Base-by-base conservation (phyloP, 2,888 invertebrate species). In the Helobdella robusta region DNA sequence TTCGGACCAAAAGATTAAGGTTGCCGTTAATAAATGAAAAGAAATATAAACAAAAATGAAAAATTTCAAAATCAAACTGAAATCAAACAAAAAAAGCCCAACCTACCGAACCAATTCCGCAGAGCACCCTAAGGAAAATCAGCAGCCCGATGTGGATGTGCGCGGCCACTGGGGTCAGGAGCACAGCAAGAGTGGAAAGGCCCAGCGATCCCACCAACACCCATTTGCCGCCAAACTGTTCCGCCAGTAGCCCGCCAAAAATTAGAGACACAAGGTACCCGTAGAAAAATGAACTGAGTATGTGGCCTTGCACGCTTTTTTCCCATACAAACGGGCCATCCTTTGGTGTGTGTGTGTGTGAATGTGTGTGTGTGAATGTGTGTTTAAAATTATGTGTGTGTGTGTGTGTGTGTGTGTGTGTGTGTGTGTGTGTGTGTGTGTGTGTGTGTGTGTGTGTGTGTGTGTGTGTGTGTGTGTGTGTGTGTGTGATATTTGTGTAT, bases 251-350 rank as follows among this genome's bases (percentile, higher is more conserved):
- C 1, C 75, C 75, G 25, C 72, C 76, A 30, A 76, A 72, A 50
- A 81, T 73, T 71, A 79, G 79, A 72, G 69, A 74, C 50, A 75
- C 68, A 50, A 79, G 69, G 71, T 81, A 82, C 36, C 81, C 81
- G 72, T 83, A 84, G 76, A 83, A 85, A 73, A 84, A 83, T 2
- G 82, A 79, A 5, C 83, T 82, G 2, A 84, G 76, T 58, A 85
- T 75, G 0, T 76, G 72, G 25, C 84, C 82, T 72, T 84, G 82
- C 20, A 79, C 76, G 5, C 76, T 74, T 65, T 83, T 83, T 36
- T 79, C 77, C 85, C 85, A 85, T 0, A 77, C 75, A 66, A 84
- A 81, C 67, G 82, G 82, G 5, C 75, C 74, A 58, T 73, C 73
- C 73, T 74, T n/a, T n/a, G n/a, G n/a, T n/a, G n/a, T n/a, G n/a